Evolutionary conservation across 2,113 vertebrate species (phyloP).

Genomic region (Aplodontia rufa): DNA sequence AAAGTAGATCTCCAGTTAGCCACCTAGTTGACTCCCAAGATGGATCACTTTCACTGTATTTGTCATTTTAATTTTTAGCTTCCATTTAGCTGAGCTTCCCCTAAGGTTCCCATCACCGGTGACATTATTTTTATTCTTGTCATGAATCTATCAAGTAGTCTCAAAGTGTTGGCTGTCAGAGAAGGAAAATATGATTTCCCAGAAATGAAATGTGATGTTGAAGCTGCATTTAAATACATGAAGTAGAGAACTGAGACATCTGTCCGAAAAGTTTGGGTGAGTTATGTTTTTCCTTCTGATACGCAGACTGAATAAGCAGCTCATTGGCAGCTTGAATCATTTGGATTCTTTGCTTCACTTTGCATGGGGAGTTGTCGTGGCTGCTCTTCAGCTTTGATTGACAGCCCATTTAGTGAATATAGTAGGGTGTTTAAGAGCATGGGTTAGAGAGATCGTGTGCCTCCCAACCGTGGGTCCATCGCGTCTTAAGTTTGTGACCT

Average conservation of each 20-base stretch:
- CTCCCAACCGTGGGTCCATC: neutral
- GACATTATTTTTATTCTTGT: neutral
- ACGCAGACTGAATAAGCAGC: neutral
- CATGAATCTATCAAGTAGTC: neutral
- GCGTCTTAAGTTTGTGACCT: neutral
- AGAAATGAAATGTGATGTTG: neutral
- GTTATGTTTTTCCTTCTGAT: neutral
- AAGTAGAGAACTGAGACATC: neutral
- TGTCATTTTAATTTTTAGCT: neutral
- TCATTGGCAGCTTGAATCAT: neutral
- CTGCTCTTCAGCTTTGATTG: neutral
- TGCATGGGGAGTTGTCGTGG: neutral
- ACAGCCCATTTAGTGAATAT: accelerated
- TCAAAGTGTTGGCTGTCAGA: neutral
- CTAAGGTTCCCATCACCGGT: neutral
- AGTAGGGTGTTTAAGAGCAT: neutral
- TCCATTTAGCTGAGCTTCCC: neutral
- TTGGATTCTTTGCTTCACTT: neutral
- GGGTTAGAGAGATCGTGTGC: too few relatives aligned
- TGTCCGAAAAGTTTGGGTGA: neutral
- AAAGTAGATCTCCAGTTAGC: neutral
- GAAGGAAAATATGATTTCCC: neutral
- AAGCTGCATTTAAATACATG: neutral
- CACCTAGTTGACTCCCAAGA: too few relatives aligned
- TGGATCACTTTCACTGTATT: neutral